Evolutionary conservation across 2,888 invertebrate genomes (phyloP).

Genomic region (Polydrusus cervinus): DNA sequence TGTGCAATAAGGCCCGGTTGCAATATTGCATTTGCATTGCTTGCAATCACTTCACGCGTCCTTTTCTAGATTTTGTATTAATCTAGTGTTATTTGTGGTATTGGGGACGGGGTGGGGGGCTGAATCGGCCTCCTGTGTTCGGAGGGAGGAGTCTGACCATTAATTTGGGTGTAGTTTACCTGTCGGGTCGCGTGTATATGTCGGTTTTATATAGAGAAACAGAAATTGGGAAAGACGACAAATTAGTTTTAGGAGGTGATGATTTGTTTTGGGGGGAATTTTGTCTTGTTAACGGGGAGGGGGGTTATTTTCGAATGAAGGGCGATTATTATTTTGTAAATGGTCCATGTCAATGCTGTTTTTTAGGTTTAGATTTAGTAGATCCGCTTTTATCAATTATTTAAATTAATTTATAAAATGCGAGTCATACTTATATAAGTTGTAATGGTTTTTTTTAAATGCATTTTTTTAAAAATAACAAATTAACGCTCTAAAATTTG

Average conservation of each 20-base stretch:
- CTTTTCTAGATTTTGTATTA: conserved; percentile 63
- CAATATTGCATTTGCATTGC: conserved; percentile 51
- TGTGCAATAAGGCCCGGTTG: conserved; percentile 67
- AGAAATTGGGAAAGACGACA: conserved; percentile 32
- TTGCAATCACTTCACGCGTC: conserved; percentile 55
- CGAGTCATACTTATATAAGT: not conserved
- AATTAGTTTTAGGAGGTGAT: conserved; percentile 27
- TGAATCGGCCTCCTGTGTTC: conserved; percentile 32
- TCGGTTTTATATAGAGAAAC: conserved; percentile 21
- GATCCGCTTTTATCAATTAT: too few relatives aligned
- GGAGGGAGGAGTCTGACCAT: conserved; percentile 51
- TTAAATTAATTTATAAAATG: not conserved
- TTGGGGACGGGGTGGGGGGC: conserved; percentile 19
- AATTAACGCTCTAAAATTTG: too few relatives aligned
- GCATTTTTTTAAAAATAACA: too few relatives aligned
- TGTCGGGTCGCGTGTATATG: conserved; percentile 36
- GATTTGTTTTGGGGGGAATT: conserved; percentile 23
- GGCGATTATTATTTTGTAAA: not conserved
- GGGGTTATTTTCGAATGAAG: too few relatives aligned
- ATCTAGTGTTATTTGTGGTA: conserved; percentile 61
- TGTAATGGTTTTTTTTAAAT: not conserved
- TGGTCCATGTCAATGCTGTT: too few relatives aligned
- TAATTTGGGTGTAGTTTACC: conserved; percentile 53
- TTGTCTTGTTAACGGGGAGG: not conserved
- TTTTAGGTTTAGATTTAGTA: too few relatives aligned